Base-by-base conservation (phyloP, 2,113 vertebrate genomes). In the Oryzias celebensis region DNA sequence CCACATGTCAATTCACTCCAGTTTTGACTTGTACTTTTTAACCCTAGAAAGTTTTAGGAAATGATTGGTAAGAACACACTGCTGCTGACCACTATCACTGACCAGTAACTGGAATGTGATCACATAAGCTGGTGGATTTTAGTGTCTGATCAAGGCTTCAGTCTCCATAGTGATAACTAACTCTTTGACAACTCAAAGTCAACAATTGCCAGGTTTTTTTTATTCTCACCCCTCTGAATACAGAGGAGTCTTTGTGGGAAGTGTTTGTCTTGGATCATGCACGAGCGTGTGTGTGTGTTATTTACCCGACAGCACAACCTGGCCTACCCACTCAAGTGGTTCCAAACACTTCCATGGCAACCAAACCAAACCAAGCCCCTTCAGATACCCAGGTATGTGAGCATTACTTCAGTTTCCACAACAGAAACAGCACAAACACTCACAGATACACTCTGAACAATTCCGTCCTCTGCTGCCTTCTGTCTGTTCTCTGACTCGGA, bases 331-430 rank as follows among this genome's bases (percentile, higher is more conserved):
- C 43, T 60, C 42, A 76, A 81, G 69, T 78, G 70, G 80, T 79
- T 87, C 68, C 75, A 87, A 89, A 89, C 82, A 84, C 77, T 80
- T 58, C 83, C 87, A 86, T 88, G 77, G 80, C 75, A 88, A 88
- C 88, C 68, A 74, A 87, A 76, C 62, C 75, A 50, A 84, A 65
- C 71, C 77, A 63, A 79, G 76, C 69, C 70, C 65, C 69, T 83
- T 72, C 76, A 83, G 85, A 82, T 86, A 71, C 65, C 74, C 58
- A 56, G 68, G 67, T 81, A 83, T 75, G 68, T 77, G 80, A 79
- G 73, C 53, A 16, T 80, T 71, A 71, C 57, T 57, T 14, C 78
- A 74, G 86, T 86, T 73, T 86, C 80, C 83, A 87, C 72, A 83
- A 79, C 81, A 87, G 69, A 84, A 53, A 57, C 57, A 54, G 50